These are phyloP conservation scores for Nycticorax nycticorax DNA, from an alignment of 2,113 vertebrate genomes.

Conservation along the genomic window DNA sequence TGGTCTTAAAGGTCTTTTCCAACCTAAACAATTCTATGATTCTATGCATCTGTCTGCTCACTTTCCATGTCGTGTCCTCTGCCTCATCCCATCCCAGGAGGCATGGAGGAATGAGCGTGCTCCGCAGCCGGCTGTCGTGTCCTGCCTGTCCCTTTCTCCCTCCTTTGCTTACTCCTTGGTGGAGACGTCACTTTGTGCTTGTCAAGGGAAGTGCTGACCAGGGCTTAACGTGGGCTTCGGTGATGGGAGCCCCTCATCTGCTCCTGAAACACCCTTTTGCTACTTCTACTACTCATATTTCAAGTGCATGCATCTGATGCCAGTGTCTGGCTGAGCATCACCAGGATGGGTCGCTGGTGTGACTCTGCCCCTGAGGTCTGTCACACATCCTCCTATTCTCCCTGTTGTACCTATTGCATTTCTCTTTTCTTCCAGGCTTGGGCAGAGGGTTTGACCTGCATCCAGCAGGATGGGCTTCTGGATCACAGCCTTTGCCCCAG, in stretches of 20 bases:
- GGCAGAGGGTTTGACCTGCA: neutral
- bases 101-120: neutral
- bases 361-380: neutral
- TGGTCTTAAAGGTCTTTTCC: too few species aligned
- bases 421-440: neutral
- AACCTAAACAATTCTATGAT: too few species aligned
- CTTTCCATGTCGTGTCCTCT: neutral
- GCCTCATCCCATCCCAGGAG: neutral
- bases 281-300: neutral
- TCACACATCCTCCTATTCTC: neutral
- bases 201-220: neutral
- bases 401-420: neutral
- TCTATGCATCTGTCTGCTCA: neutral
- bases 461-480: neutral
- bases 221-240: neutral
- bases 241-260: neutral
- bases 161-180: neutral
- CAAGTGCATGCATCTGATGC: neutral
- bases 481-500: neutral
- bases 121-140: neutral
- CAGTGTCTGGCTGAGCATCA: neutral
- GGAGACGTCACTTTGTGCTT: neutral
- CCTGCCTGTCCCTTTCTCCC: neutral
- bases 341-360: fast-evolving
- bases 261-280: neutral